Base-by-base conservation (phyloP, 2,797 vertebrate species). In the Margarornis squamiger region DNA sequence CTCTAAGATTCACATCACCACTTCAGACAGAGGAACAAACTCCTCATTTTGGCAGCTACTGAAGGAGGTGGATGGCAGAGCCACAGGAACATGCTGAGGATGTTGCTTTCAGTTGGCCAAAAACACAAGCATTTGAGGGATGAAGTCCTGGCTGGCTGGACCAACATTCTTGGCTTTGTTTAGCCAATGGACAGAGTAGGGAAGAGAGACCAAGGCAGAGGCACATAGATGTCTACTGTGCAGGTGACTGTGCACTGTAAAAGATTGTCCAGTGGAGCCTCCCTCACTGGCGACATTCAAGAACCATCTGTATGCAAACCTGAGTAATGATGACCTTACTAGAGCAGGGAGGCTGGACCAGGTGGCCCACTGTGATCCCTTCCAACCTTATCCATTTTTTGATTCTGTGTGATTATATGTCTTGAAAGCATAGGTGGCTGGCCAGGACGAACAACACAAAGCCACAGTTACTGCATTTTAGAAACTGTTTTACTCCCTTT, bases 151-250 rank as follows among this genome's bases (percentile, higher is more conserved):
- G 36, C n/a, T 54, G 55, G 15, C 17, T 48, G 49, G 46, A 75
- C 14, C 43, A 78, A 19, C 7, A 24, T 62, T 19, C 22, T 23
- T 1, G 1, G 2, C 62, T 93, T 82, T 36, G 8, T 46, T 43
- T 38, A n/a, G 14, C 5, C 23, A 36, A 6, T 2, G 24, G 41
- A 14, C 6, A 9, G 39, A 70, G 24, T 1, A 36, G 5, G 2
- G 9, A 30, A 26, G 8, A 52, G 38, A 81, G 22, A 24, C 32
- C 5, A 16, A 41, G 7, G 23, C 26, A 85, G 39, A 66, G 14
- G 39, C 27, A 62, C 14, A 27, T 4, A 10, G 11, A 27, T 76
- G 14, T 52, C 14, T 11, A 1, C 24, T 14, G 7, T 8, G 7
- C 43, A 52, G 45, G 38, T 46, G n/a, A 38, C 24, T 12, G 6